phyloP scores from a whole-genome alignment of 23 tunicate species.

The Botrylloides violaceus region DNA sequence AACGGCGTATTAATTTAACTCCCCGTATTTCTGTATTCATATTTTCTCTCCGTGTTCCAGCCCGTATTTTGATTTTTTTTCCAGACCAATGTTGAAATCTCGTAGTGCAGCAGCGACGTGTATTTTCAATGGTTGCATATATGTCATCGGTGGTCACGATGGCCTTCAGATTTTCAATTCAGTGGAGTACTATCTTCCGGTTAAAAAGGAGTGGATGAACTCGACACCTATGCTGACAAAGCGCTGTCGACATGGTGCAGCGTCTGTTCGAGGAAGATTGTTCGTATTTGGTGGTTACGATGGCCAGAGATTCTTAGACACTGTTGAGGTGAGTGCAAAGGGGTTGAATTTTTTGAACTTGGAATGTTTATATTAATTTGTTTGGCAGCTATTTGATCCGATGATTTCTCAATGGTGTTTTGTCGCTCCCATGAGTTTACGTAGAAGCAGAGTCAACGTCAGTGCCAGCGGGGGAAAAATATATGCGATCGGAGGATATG shows the following conservation, averaged over 20 bases:
- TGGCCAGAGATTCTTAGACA: constrained; percentile 67
- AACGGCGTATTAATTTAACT: too few relatives aligned
- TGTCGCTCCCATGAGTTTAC: constrained; percentile 63
- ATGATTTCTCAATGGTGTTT: constrained; percentile 55
- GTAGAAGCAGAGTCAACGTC: constrained; percentile 90
- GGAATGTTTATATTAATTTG: not conserved
- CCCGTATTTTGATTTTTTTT: too few relatives aligned
- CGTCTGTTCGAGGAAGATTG: constrained; percentile 55
- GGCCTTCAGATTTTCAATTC: constrained; percentile 84
- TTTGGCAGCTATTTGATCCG: constrained; percentile 52
- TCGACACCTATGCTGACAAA: constrained; percentile 67
- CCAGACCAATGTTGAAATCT: constrained; percentile 63
- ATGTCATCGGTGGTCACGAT: constrained; percentile 91
- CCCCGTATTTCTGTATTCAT: too few relatives aligned
- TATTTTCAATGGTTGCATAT: constrained; percentile 56
- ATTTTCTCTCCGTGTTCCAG: too few relatives aligned
- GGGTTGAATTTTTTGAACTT: not conserved
- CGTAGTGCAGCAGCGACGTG: constrained; percentile 87
- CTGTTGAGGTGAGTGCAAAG: constrained; percentile 42
- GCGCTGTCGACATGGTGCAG: constrained; percentile 83
- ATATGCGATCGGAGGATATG: constrained; percentile 94
- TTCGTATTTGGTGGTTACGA: constrained; percentile 98
- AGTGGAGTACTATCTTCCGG: constrained; percentile 51
- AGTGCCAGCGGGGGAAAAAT: constrained; percentile 75
- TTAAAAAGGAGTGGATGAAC: constrained; percentile 49